Percentiles rank a stretch among this genome's conserved stretches.
These are phyloP conservation scores for Platalea minor DNA, from an alignment of 2,797 vertebrate genomes.

Conservation along the genomic window DNA sequence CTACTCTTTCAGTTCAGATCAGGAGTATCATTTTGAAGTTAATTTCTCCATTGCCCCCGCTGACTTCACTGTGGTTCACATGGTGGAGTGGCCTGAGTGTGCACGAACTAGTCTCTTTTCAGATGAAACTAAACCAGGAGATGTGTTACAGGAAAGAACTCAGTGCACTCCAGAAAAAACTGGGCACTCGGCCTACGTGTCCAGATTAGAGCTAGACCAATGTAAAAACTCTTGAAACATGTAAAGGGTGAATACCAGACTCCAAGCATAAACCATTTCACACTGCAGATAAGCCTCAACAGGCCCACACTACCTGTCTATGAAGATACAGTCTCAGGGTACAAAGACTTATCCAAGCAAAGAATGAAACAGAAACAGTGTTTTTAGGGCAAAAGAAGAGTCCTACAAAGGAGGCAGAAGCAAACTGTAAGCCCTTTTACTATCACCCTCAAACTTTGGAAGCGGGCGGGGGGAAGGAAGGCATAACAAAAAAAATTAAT, in stretches of 20 bases:
- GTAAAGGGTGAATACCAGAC: background rate
- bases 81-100: accelerated
- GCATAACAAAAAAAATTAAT: background rate
- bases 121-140: background rate
- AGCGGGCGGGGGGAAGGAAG: background rate
- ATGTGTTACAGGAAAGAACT: background rate
- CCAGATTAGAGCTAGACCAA: background rate
- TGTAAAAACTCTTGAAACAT: background rate
- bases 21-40: background rate
- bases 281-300: background rate
- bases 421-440: background rate
- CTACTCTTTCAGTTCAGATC: background rate
- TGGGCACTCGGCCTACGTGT: background rate
- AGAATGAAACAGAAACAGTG: background rate
- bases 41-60: background rate
- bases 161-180: background rate
- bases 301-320: background rate
- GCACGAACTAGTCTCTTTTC: background rate
- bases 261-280: background rate
- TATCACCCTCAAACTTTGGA: background rate
- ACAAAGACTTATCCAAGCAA: background rate
- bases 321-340: background rate
- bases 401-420: background rate
- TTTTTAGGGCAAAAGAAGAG: background rate
- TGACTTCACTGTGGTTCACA: background rate